phyloP scores from a whole-genome alignment of 2,797 vertebrate genomes.

The Scleropages formosus region DNA sequence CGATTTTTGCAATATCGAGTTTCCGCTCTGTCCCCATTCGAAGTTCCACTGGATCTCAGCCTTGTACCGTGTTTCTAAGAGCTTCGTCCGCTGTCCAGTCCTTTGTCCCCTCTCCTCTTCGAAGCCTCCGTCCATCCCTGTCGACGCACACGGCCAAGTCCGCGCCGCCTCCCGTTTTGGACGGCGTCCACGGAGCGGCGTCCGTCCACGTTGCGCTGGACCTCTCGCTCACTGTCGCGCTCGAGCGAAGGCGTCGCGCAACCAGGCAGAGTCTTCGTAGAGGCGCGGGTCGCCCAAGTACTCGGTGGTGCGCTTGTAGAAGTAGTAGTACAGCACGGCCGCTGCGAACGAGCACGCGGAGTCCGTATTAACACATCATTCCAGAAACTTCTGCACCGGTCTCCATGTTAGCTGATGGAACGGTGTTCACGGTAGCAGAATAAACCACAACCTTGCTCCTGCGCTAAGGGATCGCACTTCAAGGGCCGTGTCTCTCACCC shows the following conservation, averaged over 20 bases:
- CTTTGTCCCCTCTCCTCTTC: too few species aligned
- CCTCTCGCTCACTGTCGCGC: constrained; percentile 69
- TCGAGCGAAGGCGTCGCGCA: constrained; percentile 84
- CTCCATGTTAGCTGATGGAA: too few species aligned
- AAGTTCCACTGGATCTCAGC: too few species aligned
- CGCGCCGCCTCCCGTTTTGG: neutral
- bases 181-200: neutral
- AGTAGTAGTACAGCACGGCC: constrained; percentile 90
- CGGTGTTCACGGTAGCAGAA: too few species aligned
- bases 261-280: constrained; percentile 90
- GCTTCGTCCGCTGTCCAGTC: too few species aligned
- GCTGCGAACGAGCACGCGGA: constrained; percentile 53
- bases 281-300: constrained; percentile 89
- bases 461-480: too few species aligned
- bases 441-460: too few species aligned
- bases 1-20: too few species aligned
- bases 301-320: constrained; percentile 89
- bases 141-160: neutral
- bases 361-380: neutral
- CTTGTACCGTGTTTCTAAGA: too few species aligned
- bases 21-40: too few species aligned
- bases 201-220: neutral
- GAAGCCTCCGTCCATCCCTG: neutral
- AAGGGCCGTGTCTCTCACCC: too few species aligned
- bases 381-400: too few species aligned